Evolutionary conservation across 2,888 invertebrate genomes (phyloP).

Genomic region (Clepsis dumicolana): DNA sequence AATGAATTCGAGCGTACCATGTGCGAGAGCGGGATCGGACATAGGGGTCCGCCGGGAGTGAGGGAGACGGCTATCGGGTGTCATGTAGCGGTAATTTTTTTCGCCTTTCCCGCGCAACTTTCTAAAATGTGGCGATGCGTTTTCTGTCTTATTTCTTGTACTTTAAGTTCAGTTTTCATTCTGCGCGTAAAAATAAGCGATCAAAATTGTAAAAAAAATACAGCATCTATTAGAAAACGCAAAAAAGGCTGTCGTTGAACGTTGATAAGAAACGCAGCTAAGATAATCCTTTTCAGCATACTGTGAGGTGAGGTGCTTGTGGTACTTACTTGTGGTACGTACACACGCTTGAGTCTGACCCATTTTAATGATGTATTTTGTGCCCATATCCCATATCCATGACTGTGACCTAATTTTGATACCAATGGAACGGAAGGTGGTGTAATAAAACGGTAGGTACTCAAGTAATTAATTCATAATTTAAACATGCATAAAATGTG

Average conservation of each 20-base stretch:
- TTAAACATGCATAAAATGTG: neutral
- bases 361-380: too few species aligned
- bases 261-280: neutral
- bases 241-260: slow-evolving; percentile 5
- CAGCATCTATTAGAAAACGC: slow-evolving; percentile 34
- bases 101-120: slow-evolving; percentile 83
- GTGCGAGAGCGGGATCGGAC: slow-evolving; percentile 61
- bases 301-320: too few species aligned
- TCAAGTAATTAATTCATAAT: too few species aligned
- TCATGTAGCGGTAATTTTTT: slow-evolving; percentile 83
- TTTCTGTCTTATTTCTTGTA: slow-evolving; percentile 63
- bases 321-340: too few species aligned
- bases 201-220: slow-evolving; percentile 43
- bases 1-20: slow-evolving; percentile 65
- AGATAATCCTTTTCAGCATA: neutral
- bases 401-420: too few species aligned
- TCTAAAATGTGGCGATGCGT: slow-evolving; percentile 79
- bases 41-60: slow-evolving; percentile 51
- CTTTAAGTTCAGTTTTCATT: slow-evolving; percentile 44
- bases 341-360: too few species aligned
- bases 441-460: too few species aligned
- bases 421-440: too few species aligned
- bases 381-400: too few species aligned
- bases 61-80: slow-evolving; percentile 68
- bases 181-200: slow-evolving; percentile 10